Base-by-base conservation (phyloP, 2,113 vertebrate species). In the Stictonetta naevosa region DNA sequence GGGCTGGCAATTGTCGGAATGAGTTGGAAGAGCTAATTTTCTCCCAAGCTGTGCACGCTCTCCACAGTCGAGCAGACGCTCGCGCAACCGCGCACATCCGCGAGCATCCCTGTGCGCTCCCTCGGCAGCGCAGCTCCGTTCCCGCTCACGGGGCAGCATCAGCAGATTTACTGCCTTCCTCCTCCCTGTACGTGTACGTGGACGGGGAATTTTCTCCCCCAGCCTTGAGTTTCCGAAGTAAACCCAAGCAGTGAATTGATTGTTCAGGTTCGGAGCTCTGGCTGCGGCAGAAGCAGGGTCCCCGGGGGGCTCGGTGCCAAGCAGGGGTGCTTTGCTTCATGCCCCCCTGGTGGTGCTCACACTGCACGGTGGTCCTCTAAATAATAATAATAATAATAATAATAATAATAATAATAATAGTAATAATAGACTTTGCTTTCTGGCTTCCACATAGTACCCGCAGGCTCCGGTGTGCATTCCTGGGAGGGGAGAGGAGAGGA, bases 31-130 rank as follows among this genome's bases (percentile, higher is more conserved):
- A 83, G 72, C 85, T 93, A 20, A 93, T 97, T 96, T 93, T 79
- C 68, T 92, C 94, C 90, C 95, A 93, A 52, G 92, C 96, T 97
- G 94, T 93, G 96, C 94, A 86, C 77, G 44, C 95, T 34, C 84
- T 53, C 55, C 80, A 4, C 79, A 83, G 44, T 6, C 33, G 72
- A 93, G 80, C 94, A 80, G 68, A 10, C 53, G 5, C 93, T 83
- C 3, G 6, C 56, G 38, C 42, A 50, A 52, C 22, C 1, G 11
- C 4, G 1, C 5, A 2, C 67, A 38, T 67, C 83, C 36, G 40
- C 16, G 11, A 33, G 89, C 0, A 1, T 56, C 53, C 29, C 28
- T 7, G 40, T 22, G 14, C 31, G 42, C 75, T 93, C 82, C 92
- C 67, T 53, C 6, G 1, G 88, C 75, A 25, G 67, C 59, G 50